Percentiles rank a stretch among this genome's conserved stretches.
phyloP scores from a whole-genome alignment of 2,888 invertebrate genomes.

The Cremastinae sp. region DNA sequence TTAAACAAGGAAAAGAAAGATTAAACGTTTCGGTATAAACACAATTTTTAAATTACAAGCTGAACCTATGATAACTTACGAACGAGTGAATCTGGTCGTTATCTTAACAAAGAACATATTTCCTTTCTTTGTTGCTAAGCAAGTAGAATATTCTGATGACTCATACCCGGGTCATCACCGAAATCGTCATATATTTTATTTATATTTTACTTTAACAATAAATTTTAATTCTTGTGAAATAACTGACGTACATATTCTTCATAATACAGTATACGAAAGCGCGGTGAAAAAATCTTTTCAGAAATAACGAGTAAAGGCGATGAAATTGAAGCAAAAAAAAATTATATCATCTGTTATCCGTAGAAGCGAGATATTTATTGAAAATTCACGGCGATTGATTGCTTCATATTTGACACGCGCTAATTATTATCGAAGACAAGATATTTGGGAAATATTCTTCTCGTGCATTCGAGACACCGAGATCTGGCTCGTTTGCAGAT shows the following conservation, averaged over 20 bases:
- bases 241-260: no score
- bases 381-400: constrained; percentile 37
- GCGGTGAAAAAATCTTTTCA: no score
- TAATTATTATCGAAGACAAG: background rate
- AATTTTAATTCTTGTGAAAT: constrained; percentile 28
- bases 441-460: background rate
- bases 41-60: constrained; percentile 2
- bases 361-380: background rate
- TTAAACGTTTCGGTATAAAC: constrained; percentile 1
- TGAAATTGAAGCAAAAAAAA: background rate
- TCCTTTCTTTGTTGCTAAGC: constrained; percentile 34
- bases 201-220: constrained; percentile 55
- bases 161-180: constrained; percentile 1
- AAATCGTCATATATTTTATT: constrained; percentile 47
- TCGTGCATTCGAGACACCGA: background rate
- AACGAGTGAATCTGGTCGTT: constrained; percentile 55
- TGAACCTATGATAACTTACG: constrained; percentile 36
- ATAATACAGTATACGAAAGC: no score
- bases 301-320: no score
- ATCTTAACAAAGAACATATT: constrained; percentile 28
- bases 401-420: background rate
- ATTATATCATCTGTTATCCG: background rate
- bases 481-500: background rate
- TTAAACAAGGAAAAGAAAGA: constrained; percentile 22
- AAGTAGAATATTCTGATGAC: constrained; percentile 8